Base-by-base conservation (phyloP, 2,888 invertebrate genomes). In the Cylloceria caligata region DNA sequence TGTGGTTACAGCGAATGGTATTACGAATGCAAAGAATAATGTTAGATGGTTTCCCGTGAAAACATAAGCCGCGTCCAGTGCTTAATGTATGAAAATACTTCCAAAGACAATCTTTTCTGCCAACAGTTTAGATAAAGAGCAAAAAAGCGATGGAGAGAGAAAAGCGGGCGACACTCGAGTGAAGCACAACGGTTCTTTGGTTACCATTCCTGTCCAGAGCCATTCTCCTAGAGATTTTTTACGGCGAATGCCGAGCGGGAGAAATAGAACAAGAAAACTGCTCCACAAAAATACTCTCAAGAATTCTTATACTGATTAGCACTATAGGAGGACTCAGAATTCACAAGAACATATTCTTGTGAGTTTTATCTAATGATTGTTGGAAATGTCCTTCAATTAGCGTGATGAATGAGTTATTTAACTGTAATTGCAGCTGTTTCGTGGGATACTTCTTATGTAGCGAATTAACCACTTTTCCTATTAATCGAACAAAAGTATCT, bases 151-250 rank as follows among this genome's bases (percentile, higher is more conserved):
- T 13, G 7, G 30, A 47, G 34, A 57, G 5, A 42, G 42, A 16
- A 36, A 60, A 27, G 19, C n/a, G 30, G 49, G 47, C 47, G 45
- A 62, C 62, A 64, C 69, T 81, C 52, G 65, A 72, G 57, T 64
- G 47, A 76, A 76, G 65, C 65, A 39, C 57, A 65, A 27, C 39
- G 57, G 30, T 55, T 55, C 45, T 76, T 45, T 39, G 19, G 9
- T 36, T 16, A 21, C n/a, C 36, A 57, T 34, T 64, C 19, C 34
- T n/a, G 62, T 24, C 36, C 39, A n/a, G 49, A 34, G 9, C 30
- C 42, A 65, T 55, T 16, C 55, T 21, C 55, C 13, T 65, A 42
- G 57, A 64, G 76, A 77, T 67, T 57, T 34, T 24, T 27, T 19
- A 36, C 16, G 19, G 30, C 57, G 19, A 27, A 57, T 19, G 27